Evolutionary conservation across 2,797 vertebrate genomes (phyloP).

Genomic region (Denticeps clupeoides): DNA sequence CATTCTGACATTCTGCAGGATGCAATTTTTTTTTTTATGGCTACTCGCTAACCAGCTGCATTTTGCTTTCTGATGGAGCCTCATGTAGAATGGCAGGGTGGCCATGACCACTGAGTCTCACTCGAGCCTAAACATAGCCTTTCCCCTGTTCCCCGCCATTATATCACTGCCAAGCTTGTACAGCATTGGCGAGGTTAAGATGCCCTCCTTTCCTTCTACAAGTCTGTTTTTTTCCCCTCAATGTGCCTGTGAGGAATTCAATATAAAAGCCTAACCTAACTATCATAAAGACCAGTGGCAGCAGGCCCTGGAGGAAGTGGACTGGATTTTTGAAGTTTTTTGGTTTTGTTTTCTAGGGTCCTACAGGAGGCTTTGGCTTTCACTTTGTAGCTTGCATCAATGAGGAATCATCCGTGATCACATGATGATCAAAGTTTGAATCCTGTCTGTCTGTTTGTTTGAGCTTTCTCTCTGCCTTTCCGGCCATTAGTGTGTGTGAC

Average conservation of each 20-base stretch:
- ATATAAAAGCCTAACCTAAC: slow-evolving; percentile 15
- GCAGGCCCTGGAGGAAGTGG: slow-evolving; percentile 13
- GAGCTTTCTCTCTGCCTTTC: too few species aligned
- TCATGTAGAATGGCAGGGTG: not conserved
- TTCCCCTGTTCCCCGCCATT: not conserved
- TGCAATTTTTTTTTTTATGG: not conserved
- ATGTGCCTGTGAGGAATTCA: slow-evolving; percentile 6
- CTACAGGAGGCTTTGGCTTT: slow-evolving; percentile 9
- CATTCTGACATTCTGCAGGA: not conserved
- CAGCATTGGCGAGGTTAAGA: not conserved
- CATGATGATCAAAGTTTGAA: slow-evolving; percentile 17
- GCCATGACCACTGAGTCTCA: not conserved
- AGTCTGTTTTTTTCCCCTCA: not conserved
- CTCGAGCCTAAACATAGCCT: not conserved
- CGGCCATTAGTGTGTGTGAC: too few species aligned
- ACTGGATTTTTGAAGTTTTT: slow-evolving; percentile 15
- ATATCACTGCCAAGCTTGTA: not conserved
- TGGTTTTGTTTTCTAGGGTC: too few species aligned
- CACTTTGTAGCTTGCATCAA: not conserved
- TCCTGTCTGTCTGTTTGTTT: too few species aligned
- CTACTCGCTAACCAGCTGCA: not conserved
- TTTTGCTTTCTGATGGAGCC: not conserved
- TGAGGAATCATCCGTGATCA: not conserved
- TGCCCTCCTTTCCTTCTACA: not conserved
- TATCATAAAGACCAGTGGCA: slow-evolving; percentile 17